phyloP scores from a whole-genome alignment of 2,113 vertebrate genomes.

The Cynocephalus volans region DNA sequence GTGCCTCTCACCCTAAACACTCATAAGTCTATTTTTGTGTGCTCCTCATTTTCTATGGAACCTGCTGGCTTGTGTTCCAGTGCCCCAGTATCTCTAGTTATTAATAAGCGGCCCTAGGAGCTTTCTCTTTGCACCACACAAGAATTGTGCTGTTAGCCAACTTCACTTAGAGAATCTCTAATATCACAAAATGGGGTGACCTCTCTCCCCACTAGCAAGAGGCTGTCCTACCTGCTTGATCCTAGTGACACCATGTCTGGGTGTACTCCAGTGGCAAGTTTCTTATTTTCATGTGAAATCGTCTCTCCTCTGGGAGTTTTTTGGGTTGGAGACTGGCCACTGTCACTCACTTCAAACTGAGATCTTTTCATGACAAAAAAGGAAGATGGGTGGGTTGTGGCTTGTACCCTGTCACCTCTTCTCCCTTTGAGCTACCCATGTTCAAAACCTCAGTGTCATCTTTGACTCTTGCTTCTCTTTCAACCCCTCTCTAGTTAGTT shows the following conservation, averaged over 20 bases:
- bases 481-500: background rate
- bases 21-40: background rate
- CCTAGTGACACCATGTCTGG: background rate
- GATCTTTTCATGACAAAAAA: background rate
- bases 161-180: slow-evolving; percentile 26
- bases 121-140: background rate
- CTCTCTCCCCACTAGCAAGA: background rate
- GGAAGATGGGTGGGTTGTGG: background rate
- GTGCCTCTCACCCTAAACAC: background rate
- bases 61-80: background rate
- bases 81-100: background rate
- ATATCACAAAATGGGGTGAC: background rate
- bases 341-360: background rate
- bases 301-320: background rate
- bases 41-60: background rate
- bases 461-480: background rate
- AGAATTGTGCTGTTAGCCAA: background rate
- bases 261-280: background rate
- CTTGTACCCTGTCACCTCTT: background rate
- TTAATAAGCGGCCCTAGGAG: background rate
- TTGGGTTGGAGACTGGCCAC: background rate
- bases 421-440: background rate
- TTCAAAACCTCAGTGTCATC: background rate
- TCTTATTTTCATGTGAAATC: background rate
- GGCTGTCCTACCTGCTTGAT: background rate